Base-by-base conservation (phyloP, 2,888 invertebrate species). In the Dolichomitus sp. region DNA sequence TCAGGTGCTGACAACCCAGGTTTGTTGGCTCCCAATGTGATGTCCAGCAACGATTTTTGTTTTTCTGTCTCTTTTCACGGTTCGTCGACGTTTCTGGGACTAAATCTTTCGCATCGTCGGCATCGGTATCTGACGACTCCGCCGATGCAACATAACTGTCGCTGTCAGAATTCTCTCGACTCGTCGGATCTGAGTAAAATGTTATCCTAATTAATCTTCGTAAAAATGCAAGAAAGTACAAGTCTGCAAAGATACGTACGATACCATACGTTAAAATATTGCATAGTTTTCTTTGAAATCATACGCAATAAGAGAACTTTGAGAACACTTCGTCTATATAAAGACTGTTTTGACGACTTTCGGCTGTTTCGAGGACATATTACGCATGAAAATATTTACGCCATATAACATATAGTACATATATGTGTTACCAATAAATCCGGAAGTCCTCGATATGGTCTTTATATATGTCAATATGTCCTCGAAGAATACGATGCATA, bases 1-100 rank as follows among this genome's bases (percentile, higher is more conserved):
- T 80, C 66, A 12, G 73, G 72, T 23, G 79, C 80, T 23, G 75
- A 75, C 40, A 57, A 48, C 14, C 66, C 74, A 17, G 50, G 68
- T 52, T 23, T 68, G 17, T 80, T 66, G 14, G 14, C 42, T 37
- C 73, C 79, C 14, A 79, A 19, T 0, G 54, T 73, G 4, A 73
- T 73, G 59, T 79, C 48, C n/a, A 79, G 23, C 66, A 37, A 50
- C n/a, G 59, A 33, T 33, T 50, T 6, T 59, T 59, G 14, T 11
- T 40, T 59, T 40, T 59, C 57, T 11, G 59, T 9, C 9, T 70
- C 30, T 54, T 17, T 19, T 30, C 19, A 57, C 40, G 30, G 45
- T 23, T 57, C 11, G 23, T 45, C 17, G 57, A 70, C n/a, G 19
- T 54, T 70, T 70, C 42, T 37, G 37, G 54, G n/a, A 70, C 33